Percentiles rank a stretch among this genome's conserved stretches.
Evolutionary conservation across 2,797 vertebrate species (phyloP).

Genomic region (Manis pentadactyla): DNA sequence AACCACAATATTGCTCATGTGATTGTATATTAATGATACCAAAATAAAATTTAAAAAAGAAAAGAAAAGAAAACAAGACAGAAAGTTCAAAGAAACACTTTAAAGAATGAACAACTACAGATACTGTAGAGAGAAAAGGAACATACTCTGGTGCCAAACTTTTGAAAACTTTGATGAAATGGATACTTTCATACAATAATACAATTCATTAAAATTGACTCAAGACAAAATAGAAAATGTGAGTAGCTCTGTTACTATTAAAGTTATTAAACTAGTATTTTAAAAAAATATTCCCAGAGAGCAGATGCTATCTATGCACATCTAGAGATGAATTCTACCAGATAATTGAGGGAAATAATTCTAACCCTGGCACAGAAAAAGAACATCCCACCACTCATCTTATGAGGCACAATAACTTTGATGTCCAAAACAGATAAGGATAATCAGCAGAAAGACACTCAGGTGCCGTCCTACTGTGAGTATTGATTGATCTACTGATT

Average conservation of each 20-base stretch:
- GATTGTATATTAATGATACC: too few relatives aligned
- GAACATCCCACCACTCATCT: not conserved
- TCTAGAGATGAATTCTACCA: not conserved
- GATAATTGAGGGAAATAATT: not conserved
- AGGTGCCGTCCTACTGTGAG: not conserved
- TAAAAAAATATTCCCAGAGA: not conserved
- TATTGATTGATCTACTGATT: not conserved
- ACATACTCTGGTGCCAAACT: not conserved
- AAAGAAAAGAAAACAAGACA: not conserved
- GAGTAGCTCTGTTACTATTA: not conserved
- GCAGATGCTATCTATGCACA: not conserved
- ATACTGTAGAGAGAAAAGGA: not conserved
- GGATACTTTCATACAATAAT: not conserved
- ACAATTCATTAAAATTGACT: not conserved
- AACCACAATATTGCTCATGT: too few relatives aligned
- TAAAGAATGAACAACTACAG: not conserved
- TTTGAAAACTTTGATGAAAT: slow-evolving; percentile 3
- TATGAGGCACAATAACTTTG: not conserved
- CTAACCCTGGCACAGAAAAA: not conserved
- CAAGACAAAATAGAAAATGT: not conserved
- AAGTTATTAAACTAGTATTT: not conserved
- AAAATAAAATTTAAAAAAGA: too few relatives aligned
- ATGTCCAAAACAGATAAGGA: not conserved
- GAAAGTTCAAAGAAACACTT: not conserved
- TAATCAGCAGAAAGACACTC: not conserved